Base-by-base conservation (phyloP, 2,113 vertebrate genomes). In the Aphelocoma coerulescens region DNA sequence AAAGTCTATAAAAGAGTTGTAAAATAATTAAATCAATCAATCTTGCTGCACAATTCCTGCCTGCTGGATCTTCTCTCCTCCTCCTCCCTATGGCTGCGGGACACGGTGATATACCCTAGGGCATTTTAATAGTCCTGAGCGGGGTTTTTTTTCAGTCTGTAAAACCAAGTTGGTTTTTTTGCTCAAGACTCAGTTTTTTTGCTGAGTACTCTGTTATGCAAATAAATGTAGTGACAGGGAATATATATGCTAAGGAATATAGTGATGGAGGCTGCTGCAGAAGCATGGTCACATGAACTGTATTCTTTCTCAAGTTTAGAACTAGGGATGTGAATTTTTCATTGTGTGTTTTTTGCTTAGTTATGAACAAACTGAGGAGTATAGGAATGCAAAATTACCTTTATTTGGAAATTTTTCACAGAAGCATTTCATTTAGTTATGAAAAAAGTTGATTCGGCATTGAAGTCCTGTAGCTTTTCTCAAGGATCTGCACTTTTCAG, bases 241-340 rank as follows among this genome's bases (percentile, higher is more conserved):
- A 37, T 59, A 13, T 19, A 30, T n/a, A n/a, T 57, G 23, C 51
- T 13, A 26, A 28, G 46, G 43, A 41, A 18, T 88, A 11, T 14
- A 52, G 72, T 37, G 79, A 20, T 65, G 63, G 57, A 85, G 62
- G 19, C 48, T 68, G 13, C 43, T 89, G 54, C 18, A 88, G 52
- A 55, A 88, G 17, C 21, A 10, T 5, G 4, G 16, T 68, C 28
- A 24, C 0, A 0, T 76, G 28, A 55, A 44, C 28, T 41, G 1
- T 41, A 10, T 58, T 84, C 24, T 65, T 85, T 59, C 33, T 59
- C 27, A 39, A 33, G 26, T 41, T 71, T 71, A 52, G n/a, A 22
- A 28, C 26, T 54, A 54, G 22, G n/a, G 43, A 54, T 61, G 43
- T 54, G 55, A 73, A 32, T 89, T 73, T 17, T 26, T 13, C 26